Base-by-base conservation (phyloP, 2,797 vertebrate genomes). In the Furcifer pardalis region DNA sequence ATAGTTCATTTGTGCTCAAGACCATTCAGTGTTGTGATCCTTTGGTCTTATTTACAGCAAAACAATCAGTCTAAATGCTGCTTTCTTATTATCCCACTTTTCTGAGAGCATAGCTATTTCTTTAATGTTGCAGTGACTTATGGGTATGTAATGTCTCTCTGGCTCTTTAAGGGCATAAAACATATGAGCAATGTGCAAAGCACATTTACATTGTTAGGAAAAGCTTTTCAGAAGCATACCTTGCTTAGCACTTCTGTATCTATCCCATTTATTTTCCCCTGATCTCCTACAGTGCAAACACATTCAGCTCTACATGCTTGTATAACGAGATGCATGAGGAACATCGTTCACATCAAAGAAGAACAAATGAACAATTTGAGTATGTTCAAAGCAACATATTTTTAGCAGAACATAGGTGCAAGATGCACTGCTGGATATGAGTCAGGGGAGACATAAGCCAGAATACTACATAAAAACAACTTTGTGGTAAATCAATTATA, bases 141-240 rank as follows among this genome's bases (percentile, higher is more conserved):
- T 90, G 77, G 88, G 30, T 71, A 77, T 77, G 56, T 42, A 40
- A 52, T 42, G 68, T 90, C 59, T 83, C 81, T 88, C 12, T 83
- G 56, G 1, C 76, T 90, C 85, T 93, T 88, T 92, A 74, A 89
- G 68, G 87, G 30, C 46, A 77, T 86, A 87, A 87, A 92, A 84
- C 77, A 85, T 81, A 82, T 69, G 77, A 37, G 73, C 88, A 91
- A 79, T 88, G 84, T 82, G 80, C 80, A 80, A 80, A 79, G 62
- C 60, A 19, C 44, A 75, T 69, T 65, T 82, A 42, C n/a, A 78
- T 89, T 69, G 77, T 86, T 35, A 90, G 83, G 80, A 75, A 85
- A 75, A 86, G 7, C 4, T 6, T 89, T 88, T 35, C 65, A 81
- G 84, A 81, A 65, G 60, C 82, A 83, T 79, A 89, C 23, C 72